Conservation (phyloP, 1,140 invertebrate genomes). For the Dryas iulia region DNA sequence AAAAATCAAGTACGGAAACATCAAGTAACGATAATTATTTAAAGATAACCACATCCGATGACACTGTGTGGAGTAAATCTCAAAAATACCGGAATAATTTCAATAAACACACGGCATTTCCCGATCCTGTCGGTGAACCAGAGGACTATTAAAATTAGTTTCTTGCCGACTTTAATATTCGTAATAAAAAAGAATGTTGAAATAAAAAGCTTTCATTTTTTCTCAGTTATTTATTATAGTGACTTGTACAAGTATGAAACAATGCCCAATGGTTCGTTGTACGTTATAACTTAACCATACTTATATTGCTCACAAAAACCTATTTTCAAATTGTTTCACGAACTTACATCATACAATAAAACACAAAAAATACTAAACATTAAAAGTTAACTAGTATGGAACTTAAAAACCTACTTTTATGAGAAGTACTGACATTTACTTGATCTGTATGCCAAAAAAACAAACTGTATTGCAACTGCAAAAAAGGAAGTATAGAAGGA, state of each 20-base stretch:
- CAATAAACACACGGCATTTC: conserved; percentile 19
- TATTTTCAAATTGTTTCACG: neutral
- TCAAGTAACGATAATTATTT: conserved; percentile 43
- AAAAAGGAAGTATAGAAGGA: no score
- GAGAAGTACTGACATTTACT: no score
- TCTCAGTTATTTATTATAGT: neutral
- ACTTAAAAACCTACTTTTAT: no score
- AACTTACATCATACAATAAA: neutral
- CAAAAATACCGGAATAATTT: conserved; percentile 35
- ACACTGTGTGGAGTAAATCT: conserved; percentile 37
- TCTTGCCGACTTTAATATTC: neutral
- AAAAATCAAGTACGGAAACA: neutral
- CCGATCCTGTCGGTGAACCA: neutral
- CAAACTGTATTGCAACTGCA: no score
- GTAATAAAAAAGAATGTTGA: neutral
- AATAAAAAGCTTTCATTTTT: neutral
- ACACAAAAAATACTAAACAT: neutral
- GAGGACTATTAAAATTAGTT: neutral
- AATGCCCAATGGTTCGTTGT: neutral
- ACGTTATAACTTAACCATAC: neutral
- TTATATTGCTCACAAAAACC: neutral
- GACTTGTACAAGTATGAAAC: neutral
- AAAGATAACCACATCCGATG: conserved; percentile 53
- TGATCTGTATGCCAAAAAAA: no score
- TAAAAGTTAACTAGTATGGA: no score